Base-by-base conservation (phyloP, 2,797 vertebrate species). In the Cercopithecus neglectus region DNA sequence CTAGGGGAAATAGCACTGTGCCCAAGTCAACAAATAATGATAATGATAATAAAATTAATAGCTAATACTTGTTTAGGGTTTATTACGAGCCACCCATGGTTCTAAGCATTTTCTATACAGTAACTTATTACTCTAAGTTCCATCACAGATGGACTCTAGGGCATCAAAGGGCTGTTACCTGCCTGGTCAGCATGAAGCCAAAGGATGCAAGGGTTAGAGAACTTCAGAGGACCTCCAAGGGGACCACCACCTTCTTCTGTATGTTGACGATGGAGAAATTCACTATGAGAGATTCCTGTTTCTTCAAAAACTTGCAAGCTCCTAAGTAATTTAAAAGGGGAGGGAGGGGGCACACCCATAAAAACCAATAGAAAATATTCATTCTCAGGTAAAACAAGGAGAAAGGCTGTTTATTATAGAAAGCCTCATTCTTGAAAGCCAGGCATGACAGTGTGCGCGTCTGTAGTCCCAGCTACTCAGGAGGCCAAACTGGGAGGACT, bases 251-350 rank as follows among this genome's bases (percentile, higher is more conserved):
- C 99, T 95, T 99, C 98, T 96, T 99, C 99, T 16, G 98, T 97
- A 96, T 98, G 99, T 98, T 99, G 99, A 97, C 98, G 99, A 91
- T 99, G 99, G 97, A 99, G 98, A 98, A 99, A 99, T 95, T 97
- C 98, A 95, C 99, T 99, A 70, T 99, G 99, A 59, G 99, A 98
- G 96, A 99, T 92, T 46, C 99, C 99, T 0, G 98, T 99, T 97
- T 99, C 99, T 98, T 99, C 98, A 94, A 99, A 99, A 91, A 99
- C 99, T 98, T 99, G 99, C 95, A 99, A 99, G 97, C 99, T 99
- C 99, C 99, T 99, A 98, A 50, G 41, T 89, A 61, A 78, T 97
- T 97, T 83, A 46, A 98, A 85, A 46, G 4, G 1, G 1, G 70
- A 41, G 57, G 22, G 50, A n/a, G 44, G 41, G 9, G 1, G 5